A percentile compares a stretch with the other conserved stretches of the same genome.
Evolutionary conservation across 37 sponge, comb jelly and placozoan species (phyloP).

Genomic region (Haliclona indistincta): DNA sequence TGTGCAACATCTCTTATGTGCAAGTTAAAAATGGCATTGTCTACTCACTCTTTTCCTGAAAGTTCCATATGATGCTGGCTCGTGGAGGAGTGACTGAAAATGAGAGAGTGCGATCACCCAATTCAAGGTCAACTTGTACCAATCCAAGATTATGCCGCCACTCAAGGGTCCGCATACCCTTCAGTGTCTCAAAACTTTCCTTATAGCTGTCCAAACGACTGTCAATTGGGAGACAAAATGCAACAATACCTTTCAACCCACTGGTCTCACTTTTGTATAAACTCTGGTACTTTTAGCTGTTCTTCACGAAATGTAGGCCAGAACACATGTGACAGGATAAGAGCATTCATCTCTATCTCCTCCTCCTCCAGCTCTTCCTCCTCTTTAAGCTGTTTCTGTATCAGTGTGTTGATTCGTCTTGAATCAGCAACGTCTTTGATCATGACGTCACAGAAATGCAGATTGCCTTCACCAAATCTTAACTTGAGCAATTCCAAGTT

Average conservation of each 20-base stretch:
- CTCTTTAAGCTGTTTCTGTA: constrained; percentile 18
- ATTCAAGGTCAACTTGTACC: constrained; percentile 79
- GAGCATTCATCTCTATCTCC: constrained; percentile 57
- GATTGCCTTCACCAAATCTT: constrained; percentile 86
- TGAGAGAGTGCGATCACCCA: constrained; percentile 48
- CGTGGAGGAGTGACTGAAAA: constrained; percentile 84
- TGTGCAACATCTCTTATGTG: neutral
- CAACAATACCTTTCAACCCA: no score
- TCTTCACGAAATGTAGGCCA: constrained; percentile 92
- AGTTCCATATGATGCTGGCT: constrained; percentile 78
- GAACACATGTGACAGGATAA: constrained; percentile 86
- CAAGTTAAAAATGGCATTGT: constrained; percentile 7
- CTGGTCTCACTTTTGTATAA: constrained; percentile 48
- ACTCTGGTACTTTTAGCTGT: constrained; percentile 69
- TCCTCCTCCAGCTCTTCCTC: neutral
- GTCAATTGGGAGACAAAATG: neutral
- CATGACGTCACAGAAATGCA: constrained; percentile 94
- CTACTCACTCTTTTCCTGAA: constrained; percentile 78
- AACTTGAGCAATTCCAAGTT: constrained; percentile 86
- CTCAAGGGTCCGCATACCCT: constrained; percentile 84
- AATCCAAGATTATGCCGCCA: constrained; percentile 83
- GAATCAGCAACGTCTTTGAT: constrained; percentile 92
- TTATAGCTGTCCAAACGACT: constrained; percentile 45
- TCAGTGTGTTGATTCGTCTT: constrained; percentile 54
- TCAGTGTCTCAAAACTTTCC: constrained; percentile 48